These are phyloP conservation scores for Mizuhopecten yessoensis DNA, from an alignment of 1,140 invertebrate genomes.

Conservation along the genomic window DNA sequence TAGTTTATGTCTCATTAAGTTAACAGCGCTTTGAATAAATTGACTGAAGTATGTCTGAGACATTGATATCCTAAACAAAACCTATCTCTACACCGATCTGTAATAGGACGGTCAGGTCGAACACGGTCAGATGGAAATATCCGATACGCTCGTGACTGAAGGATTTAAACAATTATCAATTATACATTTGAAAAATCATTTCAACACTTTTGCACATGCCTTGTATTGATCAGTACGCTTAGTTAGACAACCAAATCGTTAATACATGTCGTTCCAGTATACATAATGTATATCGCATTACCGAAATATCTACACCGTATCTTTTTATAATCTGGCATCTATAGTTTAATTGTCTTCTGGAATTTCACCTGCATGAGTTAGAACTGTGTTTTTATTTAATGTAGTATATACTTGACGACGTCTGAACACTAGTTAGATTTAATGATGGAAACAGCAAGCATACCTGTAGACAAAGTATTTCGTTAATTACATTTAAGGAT, in stretches of 20 bases:
- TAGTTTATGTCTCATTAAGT: background rate
- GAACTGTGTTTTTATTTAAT: background rate
- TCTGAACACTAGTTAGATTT: background rate
- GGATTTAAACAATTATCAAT: background rate
- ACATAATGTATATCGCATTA: background rate
- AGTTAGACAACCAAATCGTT: background rate
- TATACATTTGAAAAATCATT: background rate
- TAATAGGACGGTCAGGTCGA: background rate
- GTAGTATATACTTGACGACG: background rate
- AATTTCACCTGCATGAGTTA: background rate
- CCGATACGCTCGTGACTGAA: background rate
- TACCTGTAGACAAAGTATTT: background rate
- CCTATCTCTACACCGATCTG: background rate
- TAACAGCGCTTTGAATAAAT: background rate
- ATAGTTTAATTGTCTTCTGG: conserved; percentile 22
- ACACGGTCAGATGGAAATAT: background rate
- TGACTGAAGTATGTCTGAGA: background rate
- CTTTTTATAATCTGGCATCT: background rate
- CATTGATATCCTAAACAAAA: background rate
- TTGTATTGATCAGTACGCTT: background rate
- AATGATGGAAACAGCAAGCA: background rate
- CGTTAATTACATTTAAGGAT: no score
- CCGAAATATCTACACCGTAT: background rate
- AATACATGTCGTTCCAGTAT: background rate
- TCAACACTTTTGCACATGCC: conserved; percentile 5